Conservation (phyloP, 2,113 vertebrate genomes). For the Sceloporus undulatus region DNA sequence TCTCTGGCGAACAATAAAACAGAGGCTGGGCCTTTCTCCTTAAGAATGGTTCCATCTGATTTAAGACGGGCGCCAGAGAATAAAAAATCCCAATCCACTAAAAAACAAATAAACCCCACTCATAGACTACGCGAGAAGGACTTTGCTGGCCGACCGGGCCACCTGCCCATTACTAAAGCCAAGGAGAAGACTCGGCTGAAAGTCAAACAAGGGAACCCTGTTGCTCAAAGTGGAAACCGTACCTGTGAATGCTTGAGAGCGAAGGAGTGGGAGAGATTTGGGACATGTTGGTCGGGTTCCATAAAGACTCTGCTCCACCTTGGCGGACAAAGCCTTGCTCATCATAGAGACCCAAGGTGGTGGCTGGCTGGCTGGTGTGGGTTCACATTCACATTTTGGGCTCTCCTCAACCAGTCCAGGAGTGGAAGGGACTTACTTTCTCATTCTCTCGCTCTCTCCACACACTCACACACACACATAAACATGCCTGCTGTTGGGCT, state of each 20-base stretch:
- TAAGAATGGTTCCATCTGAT: not conserved
- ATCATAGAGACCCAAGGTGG: not conserved
- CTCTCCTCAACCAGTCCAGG: conserved; percentile 26
- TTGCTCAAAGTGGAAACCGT: conserved; percentile 30
- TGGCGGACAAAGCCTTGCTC: conserved; percentile 38
- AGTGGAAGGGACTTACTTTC: conserved; percentile 6
- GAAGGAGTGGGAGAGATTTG: not conserved
- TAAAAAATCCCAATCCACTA: not conserved
- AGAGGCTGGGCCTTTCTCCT: not conserved
- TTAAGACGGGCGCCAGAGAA: not conserved
- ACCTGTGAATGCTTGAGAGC: conserved; percentile 46
- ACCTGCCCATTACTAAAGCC: not conserved
- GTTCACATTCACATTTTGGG: not conserved
- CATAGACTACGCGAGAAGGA: not conserved
- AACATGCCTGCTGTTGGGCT: not conserved
- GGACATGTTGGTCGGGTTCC: conserved; percentile 12
- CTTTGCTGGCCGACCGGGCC: not conserved
- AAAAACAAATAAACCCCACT: not conserved
- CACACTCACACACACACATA: not conserved
- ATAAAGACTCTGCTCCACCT: conserved; percentile 11
- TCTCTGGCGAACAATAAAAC: not conserved
- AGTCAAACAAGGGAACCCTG: not conserved
- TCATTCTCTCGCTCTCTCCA: not conserved
- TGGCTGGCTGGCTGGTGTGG: not conserved
- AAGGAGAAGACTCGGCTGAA: accelerated